Percentiles rank a stretch among this genome's conserved stretches.
phyloP scores from a whole-genome alignment of 2,113 vertebrate species.

The Scatophagus argus region DNA sequence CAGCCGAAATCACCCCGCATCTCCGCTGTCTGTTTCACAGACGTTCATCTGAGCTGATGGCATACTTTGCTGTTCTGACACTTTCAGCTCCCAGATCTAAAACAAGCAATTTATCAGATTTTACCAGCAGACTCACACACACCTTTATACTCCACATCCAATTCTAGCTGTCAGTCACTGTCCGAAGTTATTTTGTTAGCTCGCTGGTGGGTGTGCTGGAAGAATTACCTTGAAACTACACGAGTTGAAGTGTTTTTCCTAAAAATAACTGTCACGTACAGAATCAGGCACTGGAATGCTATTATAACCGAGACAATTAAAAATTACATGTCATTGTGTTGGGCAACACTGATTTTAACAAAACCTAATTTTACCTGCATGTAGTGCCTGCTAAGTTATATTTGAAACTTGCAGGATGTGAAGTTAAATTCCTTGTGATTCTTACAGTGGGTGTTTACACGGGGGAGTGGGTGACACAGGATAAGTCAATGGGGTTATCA shows the following conservation, averaged over 20 bases:
- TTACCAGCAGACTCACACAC: slow-evolving; percentile 7
- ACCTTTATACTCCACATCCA: slow-evolving; percentile 16
- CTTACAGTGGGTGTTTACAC: slow-evolving; percentile 32
- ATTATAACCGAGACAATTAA: not conserved
- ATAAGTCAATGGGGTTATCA: slow-evolving; percentile 31
- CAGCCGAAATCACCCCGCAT: slow-evolving; percentile 37
- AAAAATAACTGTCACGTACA: not conserved
- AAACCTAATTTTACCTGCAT: slow-evolving; percentile 11
- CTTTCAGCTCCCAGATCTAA: slow-evolving; percentile 43
- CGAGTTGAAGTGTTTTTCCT: slow-evolving; percentile 2
- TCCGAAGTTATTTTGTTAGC: slow-evolving; percentile 8
- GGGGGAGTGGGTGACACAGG: slow-evolving; percentile 37
- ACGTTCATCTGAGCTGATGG: slow-evolving; percentile 41
- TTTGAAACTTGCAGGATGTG: not conserved
- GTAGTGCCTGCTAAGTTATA: not conserved
- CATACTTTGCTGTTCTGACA: slow-evolving; percentile 43
- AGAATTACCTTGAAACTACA: slow-evolving; percentile 13
- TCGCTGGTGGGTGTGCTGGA: not conserved
- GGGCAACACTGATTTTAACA: not conserved
- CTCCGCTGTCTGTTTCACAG: slow-evolving; percentile 20
- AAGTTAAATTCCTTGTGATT: slow-evolving; percentile 29
- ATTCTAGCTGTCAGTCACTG: slow-evolving; percentile 57
- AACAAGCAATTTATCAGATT: slow-evolving; percentile 55
- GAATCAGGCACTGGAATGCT: not conserved
- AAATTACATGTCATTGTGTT: not conserved